Evolutionary conservation across 2,888 invertebrate genomes (phyloP).

Genomic region (Matsumyia berberina): DNA sequence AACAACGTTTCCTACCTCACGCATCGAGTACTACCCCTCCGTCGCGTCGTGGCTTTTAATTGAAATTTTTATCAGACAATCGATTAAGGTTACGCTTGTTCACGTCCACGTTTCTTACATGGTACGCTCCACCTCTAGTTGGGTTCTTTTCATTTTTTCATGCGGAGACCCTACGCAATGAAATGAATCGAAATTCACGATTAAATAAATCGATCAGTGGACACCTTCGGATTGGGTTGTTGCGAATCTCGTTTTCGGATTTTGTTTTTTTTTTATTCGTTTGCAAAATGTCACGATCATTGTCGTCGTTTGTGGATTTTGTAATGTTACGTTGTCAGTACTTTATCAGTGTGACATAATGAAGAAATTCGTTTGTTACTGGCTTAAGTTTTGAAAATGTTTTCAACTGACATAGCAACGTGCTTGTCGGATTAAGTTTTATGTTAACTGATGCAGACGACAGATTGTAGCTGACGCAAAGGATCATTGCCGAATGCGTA

Average conservation of each 20-base stretch:
- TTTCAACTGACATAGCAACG: conserved; percentile 24
- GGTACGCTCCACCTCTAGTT: conserved; percentile 57
- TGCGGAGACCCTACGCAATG: conserved; percentile 66
- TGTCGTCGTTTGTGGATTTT: conserved; percentile 45
- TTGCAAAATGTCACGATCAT: conserved; percentile 69
- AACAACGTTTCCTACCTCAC: conserved; percentile 56
- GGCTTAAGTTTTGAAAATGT: conserved; percentile 4
- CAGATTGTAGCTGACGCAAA: background rate
- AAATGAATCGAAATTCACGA: conserved; percentile 55
- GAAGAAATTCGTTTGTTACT: conserved; percentile 9
- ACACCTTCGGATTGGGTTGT: conserved; percentile 59
- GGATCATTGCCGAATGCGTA: too few species aligned
- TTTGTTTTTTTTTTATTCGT: conserved; percentile 17
- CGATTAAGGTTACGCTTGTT: conserved; percentile 70
- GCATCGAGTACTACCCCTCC: conserved; percentile 34
- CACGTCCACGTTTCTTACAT: conserved; percentile 6
- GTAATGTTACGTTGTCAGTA: conserved; percentile 42
- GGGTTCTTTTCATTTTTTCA: background rate
- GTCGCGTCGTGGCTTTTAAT: conserved; percentile 36
- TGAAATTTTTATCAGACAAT: conserved; percentile 69
- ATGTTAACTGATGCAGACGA: conserved; percentile 14
- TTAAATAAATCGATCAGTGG: conserved; percentile 69
- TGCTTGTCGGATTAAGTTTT: conserved; percentile 30
- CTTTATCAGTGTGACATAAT: conserved; percentile 57
- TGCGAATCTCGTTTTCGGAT: conserved; percentile 51